phyloP scores from a whole-genome alignment of 2,888 invertebrate genomes.

The Dioctria linearis region DNA sequence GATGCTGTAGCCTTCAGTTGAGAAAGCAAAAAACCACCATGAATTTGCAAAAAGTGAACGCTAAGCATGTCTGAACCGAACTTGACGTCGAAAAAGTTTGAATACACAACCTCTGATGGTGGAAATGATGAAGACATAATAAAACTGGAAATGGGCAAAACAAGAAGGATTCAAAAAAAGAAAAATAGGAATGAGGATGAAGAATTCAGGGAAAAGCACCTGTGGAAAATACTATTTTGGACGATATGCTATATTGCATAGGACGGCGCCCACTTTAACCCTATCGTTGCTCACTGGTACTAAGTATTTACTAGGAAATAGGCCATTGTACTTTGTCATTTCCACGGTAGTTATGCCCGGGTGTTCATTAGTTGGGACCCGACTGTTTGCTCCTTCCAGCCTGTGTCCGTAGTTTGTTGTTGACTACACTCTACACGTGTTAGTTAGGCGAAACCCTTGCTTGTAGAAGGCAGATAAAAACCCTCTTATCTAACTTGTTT shows the following conservation, averaged over 20 bases:
- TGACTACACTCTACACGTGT: background rate
- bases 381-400: background rate
- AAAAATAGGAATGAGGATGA: background rate
- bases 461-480: no score
- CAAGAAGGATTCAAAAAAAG: conserved; percentile 1
- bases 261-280: background rate
- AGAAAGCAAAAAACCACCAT: background rate
- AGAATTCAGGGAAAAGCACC: conserved; percentile 31
- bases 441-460: conserved; percentile 12
- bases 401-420: background rate
- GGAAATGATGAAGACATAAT: no score
- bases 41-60: conserved; percentile 8
- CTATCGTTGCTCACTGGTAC: background rate
- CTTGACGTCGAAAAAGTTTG: conserved; percentile 17
- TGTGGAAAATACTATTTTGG: background rate
- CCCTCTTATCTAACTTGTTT: no score
- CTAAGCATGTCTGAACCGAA: conserved; percentile 14
- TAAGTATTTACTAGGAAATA: conserved; percentile 14
- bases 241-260: background rate
- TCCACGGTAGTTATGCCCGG: background rate
- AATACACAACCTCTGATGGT: no score
- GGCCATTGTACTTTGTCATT: conserved; percentile 14
- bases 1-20: background rate
- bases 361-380: background rate
- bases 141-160: conserved; percentile 28